Conservation (phyloP, 2,888 invertebrate genomes). For the Pandemis cinnamomeana region DNA sequence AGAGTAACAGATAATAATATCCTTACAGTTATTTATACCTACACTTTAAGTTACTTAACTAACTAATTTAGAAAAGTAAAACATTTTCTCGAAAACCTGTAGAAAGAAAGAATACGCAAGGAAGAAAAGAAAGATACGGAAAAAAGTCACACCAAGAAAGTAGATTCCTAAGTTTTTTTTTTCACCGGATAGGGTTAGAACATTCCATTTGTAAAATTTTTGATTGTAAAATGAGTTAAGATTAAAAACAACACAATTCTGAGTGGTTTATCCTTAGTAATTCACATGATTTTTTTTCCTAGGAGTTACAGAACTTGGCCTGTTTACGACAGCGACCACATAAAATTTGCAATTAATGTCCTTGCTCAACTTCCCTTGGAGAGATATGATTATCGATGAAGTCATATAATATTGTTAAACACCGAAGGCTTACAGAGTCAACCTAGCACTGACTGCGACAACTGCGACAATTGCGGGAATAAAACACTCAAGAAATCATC, state of each 20-base stretch:
- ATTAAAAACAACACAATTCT: not conserved
- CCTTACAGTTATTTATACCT: too few relatives aligned
- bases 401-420: not conserved
- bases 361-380: not conserved
- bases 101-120: too few relatives aligned
- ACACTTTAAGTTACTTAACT: too few relatives aligned
- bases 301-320: not conserved
- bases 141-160: too few relatives aligned
- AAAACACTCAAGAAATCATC: not conserved
- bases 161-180: too few relatives aligned
- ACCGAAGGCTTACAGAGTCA: not conserved
- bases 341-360: not conserved
- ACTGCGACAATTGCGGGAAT: not conserved
- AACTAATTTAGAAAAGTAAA: too few relatives aligned
- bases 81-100: too few relatives aligned
- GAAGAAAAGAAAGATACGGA: too few relatives aligned
- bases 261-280: not conserved
- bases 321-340: not conserved
- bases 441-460: not conserved
- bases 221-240: too few relatives aligned
- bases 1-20: too few relatives aligned
- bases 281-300: not conserved
- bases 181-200: too few relatives aligned
- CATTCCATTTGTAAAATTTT: too few relatives aligned
- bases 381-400: not conserved